A percentile compares a stretch with the other conserved stretches of the same genome.
phyloP scores from a whole-genome alignment of 2,888 invertebrate genomes.

The Gari tellinella region DNA sequence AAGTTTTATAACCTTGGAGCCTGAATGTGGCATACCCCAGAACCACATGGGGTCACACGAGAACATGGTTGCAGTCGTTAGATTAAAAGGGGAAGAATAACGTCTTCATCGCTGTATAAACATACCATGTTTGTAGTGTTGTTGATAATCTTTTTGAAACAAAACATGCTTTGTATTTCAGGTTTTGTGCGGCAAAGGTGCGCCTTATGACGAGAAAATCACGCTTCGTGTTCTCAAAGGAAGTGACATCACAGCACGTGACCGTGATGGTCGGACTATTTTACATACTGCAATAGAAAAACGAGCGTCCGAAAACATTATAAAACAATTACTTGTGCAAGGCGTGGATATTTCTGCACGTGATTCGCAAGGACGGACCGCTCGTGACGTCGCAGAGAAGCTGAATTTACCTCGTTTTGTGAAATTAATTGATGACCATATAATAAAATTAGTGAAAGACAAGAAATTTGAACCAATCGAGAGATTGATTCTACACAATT shows the following conservation, averaged over 20 bases:
- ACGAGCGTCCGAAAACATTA: slow-evolving; percentile 63
- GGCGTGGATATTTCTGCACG: slow-evolving; percentile 73
- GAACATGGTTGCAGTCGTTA: no score
- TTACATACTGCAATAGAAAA: slow-evolving; percentile 71
- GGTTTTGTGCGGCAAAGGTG: slow-evolving; percentile 70
- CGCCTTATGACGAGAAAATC: slow-evolving; percentile 71
- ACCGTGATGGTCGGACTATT: slow-evolving; percentile 73
- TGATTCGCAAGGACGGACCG: slow-evolving; percentile 72
- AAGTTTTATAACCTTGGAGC: no score
- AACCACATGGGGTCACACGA: no score
- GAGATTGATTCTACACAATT: slow-evolving; percentile 77
- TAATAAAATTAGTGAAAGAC: slow-evolving; percentile 71
- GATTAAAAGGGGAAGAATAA: no score
- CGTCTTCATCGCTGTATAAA: no score
- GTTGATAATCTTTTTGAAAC: no score
- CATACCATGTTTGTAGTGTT: no score
- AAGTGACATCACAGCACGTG: slow-evolving; percentile 71
- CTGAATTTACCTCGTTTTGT: slow-evolving; percentile 60
- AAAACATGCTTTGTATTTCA: slow-evolving; percentile 48
- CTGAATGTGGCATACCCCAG: no score
- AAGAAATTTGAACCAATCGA: slow-evolving; percentile 75
- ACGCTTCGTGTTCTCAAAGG: slow-evolving; percentile 71
- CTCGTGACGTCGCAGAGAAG: slow-evolving; percentile 69
- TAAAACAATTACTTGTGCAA: slow-evolving; percentile 56
- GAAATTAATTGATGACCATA: slow-evolving; percentile 68